A percentile compares a stretch with the other conserved stretches of the same genome.
phyloP scores from a whole-genome alignment of 1,140 invertebrate genomes.

The Aricia agestis region DNA sequence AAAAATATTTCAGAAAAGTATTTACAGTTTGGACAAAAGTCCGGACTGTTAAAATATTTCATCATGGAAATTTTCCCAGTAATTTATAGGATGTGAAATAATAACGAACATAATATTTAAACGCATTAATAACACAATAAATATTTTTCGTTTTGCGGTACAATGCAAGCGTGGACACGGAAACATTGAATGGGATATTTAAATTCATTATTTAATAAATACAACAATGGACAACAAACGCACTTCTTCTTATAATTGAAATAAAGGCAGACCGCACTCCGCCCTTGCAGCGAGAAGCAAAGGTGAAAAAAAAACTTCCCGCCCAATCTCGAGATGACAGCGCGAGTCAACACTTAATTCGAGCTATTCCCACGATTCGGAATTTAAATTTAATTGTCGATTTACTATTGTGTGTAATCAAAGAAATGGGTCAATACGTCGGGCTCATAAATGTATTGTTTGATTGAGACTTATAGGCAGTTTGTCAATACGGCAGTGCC shows the following conservation, averaged over 20 bases:
- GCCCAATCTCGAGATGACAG: conserved; percentile 50
- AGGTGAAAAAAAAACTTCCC: conserved; percentile 47
- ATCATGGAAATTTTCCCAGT: no score
- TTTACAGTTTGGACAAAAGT: no score
- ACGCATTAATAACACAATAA: neutral
- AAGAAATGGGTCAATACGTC: conserved; percentile 70
- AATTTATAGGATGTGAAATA: neutral
- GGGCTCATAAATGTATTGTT: conserved; percentile 60
- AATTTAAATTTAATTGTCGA: conserved; percentile 69
- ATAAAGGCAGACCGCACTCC: conserved; percentile 48
- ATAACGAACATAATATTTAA: neutral
- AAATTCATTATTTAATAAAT: conserved; percentile 5
- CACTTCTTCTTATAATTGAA: conserved; percentile 46
- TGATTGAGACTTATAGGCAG: conserved; percentile 68
- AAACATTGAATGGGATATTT: neutral
- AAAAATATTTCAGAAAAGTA: no score
- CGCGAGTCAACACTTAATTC: conserved; percentile 60
- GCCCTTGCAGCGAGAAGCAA: conserved; percentile 34
- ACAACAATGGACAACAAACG: conserved; percentile 6
- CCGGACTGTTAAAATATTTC: no score
- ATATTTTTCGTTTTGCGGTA: neutral
- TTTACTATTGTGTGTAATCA: conserved; percentile 56
- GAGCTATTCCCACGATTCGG: conserved; percentile 57
- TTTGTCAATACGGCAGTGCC: conserved; percentile 59
- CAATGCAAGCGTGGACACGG: neutral